Conservation (phyloP, 2,888 invertebrate genomes). For the Perdita meconis region DNA sequence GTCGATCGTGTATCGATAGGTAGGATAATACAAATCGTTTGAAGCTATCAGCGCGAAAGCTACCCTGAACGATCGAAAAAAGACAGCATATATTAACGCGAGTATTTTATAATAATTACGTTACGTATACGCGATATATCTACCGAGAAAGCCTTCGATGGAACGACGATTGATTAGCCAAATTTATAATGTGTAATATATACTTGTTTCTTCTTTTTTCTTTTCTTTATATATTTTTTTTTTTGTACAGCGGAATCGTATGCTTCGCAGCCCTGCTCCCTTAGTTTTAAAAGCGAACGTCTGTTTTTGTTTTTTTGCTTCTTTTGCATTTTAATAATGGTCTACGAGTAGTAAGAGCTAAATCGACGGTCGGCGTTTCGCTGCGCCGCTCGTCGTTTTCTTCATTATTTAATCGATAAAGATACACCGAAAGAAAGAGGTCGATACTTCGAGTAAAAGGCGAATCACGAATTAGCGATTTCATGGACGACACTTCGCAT, state of each 20-base stretch:
- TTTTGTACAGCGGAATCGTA: constrained; percentile 58
- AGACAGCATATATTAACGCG: constrained; percentile 8
- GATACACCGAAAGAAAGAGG: constrained; percentile 41
- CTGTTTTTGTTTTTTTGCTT: neutral
- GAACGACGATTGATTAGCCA: constrained; percentile 63
- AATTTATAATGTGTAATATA: constrained; percentile 39
- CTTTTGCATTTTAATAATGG: constrained; percentile 20
- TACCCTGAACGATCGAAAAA: constrained; percentile 43
- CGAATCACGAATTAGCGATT: constrained; percentile 60
- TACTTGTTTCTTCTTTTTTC: constrained; percentile 7
- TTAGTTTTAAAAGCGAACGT: constrained; percentile 41
- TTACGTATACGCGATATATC: constrained; percentile 20
- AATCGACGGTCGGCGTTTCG: constrained; percentile 32
- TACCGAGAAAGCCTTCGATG: constrained; percentile 43
- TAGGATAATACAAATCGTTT: constrained; percentile 21
- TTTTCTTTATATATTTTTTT: neutral
- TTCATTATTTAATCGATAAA: constrained; percentile 14
- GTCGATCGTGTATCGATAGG: constrained; percentile 13
- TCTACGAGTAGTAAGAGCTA: constrained; percentile 20
- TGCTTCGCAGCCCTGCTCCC: constrained; percentile 38
- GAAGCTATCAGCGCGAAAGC: constrained; percentile 41
- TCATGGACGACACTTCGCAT: constrained; percentile 59
- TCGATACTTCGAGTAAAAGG: constrained; percentile 59
- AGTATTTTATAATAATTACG: constrained; percentile 6
- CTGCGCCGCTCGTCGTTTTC: constrained; percentile 23